A percentile compares a stretch with the other conserved stretches of the same genome.
These are phyloP conservation scores for Polyommatus iphigenia DNA, from an alignment of 2,888 invertebrate genomes.

Conservation along the genomic window DNA sequence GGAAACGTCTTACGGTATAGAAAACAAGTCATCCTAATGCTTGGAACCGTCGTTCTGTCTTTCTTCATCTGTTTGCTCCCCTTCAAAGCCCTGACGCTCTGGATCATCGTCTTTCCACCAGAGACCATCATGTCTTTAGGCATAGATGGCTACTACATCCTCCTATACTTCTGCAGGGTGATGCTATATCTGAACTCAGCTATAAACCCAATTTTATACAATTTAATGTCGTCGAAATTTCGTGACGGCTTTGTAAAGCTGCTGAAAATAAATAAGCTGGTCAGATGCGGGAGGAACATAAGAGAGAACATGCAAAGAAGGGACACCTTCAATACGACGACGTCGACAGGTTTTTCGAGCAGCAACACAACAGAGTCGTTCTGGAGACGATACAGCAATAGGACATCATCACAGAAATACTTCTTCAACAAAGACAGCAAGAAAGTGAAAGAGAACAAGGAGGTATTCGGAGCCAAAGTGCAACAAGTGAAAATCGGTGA, in stretches of 20 bases:
- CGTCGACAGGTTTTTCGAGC: slow-evolving; percentile 81
- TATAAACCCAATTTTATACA: slow-evolving; percentile 94
- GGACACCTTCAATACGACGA: slow-evolving; percentile 84
- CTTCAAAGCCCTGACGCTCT: slow-evolving; percentile 92
- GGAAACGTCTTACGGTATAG: slow-evolving; percentile 85
- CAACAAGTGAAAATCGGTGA: slow-evolving; percentile 69
- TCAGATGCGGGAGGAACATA: slow-evolving; percentile 67
- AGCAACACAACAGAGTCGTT: slow-evolving; percentile 82
- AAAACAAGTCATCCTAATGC: slow-evolving; percentile 92
- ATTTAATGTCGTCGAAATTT: slow-evolving; percentile 95
- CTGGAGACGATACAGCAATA: slow-evolving; percentile 82
- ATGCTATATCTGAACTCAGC: slow-evolving; percentile 95
- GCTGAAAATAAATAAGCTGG: slow-evolving; percentile 73
- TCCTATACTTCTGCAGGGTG: slow-evolving; percentile 91
- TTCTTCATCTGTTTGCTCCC: slow-evolving; percentile 95
- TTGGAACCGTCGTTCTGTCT: slow-evolving; percentile 92
- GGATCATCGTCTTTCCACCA: slow-evolving; percentile 89
- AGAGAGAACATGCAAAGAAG: slow-evolving; percentile 81
- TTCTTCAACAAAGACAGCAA: slow-evolving; percentile 64
- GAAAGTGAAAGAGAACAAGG: slow-evolving; percentile 57
- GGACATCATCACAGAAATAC: slow-evolving; percentile 68
- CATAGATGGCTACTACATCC: slow-evolving; percentile 89
- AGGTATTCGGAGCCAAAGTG: slow-evolving; percentile 49
- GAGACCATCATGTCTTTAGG: slow-evolving; percentile 85
- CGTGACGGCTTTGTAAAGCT: slow-evolving; percentile 88